Conservation (phyloP, 2,888 invertebrate species). For the Nephrocerus scutellatus region DNA sequence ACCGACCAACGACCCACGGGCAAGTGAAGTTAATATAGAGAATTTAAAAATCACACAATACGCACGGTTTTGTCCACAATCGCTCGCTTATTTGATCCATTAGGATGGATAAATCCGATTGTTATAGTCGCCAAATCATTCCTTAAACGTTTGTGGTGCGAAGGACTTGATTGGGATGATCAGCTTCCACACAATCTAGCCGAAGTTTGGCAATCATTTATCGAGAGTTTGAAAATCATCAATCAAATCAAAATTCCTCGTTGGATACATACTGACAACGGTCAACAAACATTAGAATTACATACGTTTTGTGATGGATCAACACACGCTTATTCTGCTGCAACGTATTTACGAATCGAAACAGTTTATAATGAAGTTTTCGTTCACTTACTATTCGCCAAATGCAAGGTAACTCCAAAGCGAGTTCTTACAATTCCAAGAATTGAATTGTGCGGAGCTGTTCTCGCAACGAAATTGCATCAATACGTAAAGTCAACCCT, state of each 20-base stretch:
- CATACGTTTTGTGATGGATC: conserved; percentile 12
- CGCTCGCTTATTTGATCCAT: too few species aligned
- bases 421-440: conserved; percentile 11
- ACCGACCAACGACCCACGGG: too few species aligned
- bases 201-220: conserved; percentile 1
- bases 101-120: too few species aligned
- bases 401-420: conserved; percentile 13
- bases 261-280: conserved; percentile 3
- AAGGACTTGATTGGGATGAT: too few species aligned
- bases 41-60: too few species aligned
- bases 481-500: neutral
- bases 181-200: too few species aligned
- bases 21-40: too few species aligned
- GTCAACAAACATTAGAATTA: neutral
- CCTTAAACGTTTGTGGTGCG: conserved; percentile 5
- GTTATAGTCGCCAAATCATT: conserved; percentile 7
- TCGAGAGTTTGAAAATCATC: neutral
- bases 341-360: conserved; percentile 3
- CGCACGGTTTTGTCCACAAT: too few species aligned
- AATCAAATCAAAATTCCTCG: conserved; percentile 9
- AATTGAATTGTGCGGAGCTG: conserved; percentile 12
- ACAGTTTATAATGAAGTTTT: neutral
- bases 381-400: conserved; percentile 7
- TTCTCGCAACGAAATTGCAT: conserved; percentile 3
- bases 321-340: conserved; percentile 8